A percentile compares a stretch with the other conserved stretches of the same genome.
Conservation (phyloP, 2,888 invertebrate genomes). For the Podotricha telesiphe region DNA sequence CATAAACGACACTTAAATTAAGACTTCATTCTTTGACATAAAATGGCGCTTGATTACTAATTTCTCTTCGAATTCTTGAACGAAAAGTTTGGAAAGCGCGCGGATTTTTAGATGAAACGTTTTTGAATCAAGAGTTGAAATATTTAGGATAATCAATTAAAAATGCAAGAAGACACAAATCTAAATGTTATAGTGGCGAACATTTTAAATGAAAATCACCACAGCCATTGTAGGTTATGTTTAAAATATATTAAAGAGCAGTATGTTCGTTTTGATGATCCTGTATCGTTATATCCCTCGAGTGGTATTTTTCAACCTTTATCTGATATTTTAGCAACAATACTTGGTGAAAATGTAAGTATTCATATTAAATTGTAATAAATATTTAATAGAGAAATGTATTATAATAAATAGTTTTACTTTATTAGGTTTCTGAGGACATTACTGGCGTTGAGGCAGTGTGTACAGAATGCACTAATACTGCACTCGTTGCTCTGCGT, state of each 20-base stretch:
- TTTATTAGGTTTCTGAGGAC: constrained; percentile 63
- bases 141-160: constrained; percentile 9
- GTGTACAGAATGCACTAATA: constrained; percentile 63
- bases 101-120: constrained; percentile 19
- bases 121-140: constrained; percentile 23
- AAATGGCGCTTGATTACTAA: constrained; percentile 38
- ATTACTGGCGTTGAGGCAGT: constrained; percentile 67
- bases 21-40: constrained; percentile 28
- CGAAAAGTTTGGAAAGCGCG: constrained; percentile 59
- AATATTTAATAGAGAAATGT: neutral
- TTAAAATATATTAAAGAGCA: constrained; percentile 57
- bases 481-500: constrained; percentile 53
- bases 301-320: constrained; percentile 50
- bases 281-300: constrained; percentile 53
- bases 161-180: constrained; percentile 54
- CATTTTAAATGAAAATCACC: constrained; percentile 62
- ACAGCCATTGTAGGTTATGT: constrained; percentile 76
- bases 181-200: constrained; percentile 62
- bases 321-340: constrained; percentile 53
- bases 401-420: neutral
- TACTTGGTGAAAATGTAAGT: constrained; percentile 61
- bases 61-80: constrained; percentile 60
- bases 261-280: constrained; percentile 65
- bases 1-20: neutral
- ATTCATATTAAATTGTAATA: neutral